Evolutionary conservation across 2,797 vertebrate genomes (phyloP), one percentile per base, ranked within the genome.

Genomic region (Aselliscus stoliczkanus): DNA sequence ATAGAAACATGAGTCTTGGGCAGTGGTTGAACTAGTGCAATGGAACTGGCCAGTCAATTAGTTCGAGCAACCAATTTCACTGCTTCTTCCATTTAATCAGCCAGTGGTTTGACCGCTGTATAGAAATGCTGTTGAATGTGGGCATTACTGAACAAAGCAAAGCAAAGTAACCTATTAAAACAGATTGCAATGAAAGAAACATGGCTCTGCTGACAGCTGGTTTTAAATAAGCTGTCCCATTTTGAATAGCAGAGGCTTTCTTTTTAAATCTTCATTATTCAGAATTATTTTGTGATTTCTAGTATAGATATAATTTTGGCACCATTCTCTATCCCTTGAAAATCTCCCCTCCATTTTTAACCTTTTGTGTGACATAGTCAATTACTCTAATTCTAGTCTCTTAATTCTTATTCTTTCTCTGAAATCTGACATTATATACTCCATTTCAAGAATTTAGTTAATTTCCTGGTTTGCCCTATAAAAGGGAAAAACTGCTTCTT

Each of bases 361-460:
- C 47, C 39, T 39, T 95, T 64, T 52, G 31, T 31, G 20, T 37
- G 44, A 39, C 27, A 23, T 0, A 29, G 37, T 31, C 37, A 56
- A 90, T 96, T 90, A 85, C 88, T 94, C 83, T 81, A 73, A 95
- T 85, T 96, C 81, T 50, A 75, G 42, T 73, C 31, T 69, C 73
- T 96, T 93, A 52, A 82, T 93, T 75, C 69, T 90, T 81, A 56
- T 72, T 92, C 80, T 94, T 95, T 75, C 91, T 86, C 80, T 60
- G 75, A 98, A 98, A 96, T 75, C 92, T 96, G 34, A 94, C 56
- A 81, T 76, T 96, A 76, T 37, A 50, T 0, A 80, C 96, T 97
- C 94, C 89, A 64, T 85, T 97, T 98, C 98, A 97, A 98, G 96
- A 97, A 97, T 97, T 97, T 39, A 97, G 90, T 80, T 93, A 96